Evolutionary conservation across 2,888 invertebrate genomes (phyloP).

Genomic region (Nemoura dubitans): DNA sequence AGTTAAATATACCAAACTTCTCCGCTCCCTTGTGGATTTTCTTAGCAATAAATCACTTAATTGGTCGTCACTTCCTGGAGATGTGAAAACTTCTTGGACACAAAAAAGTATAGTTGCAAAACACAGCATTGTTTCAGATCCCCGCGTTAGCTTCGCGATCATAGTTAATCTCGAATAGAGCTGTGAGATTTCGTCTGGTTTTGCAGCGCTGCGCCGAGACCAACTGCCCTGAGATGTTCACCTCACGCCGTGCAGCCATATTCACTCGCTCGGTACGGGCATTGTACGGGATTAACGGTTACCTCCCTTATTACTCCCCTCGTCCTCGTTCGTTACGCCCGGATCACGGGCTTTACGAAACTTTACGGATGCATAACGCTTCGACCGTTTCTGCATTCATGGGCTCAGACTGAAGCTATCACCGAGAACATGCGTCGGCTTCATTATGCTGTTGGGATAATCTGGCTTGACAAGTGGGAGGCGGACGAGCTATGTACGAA

Average conservation of each 20-base stretch:
- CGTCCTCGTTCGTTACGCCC: background rate
- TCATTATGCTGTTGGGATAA: background rate
- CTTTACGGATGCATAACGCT: background rate
- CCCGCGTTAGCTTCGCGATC: background rate
- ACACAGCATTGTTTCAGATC: background rate
- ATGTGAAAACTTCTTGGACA: background rate
- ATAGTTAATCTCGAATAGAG: background rate
- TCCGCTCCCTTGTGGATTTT: slow-evolving; percentile 22
- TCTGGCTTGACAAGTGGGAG: background rate
- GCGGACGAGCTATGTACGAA: background rate
- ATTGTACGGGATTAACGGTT: background rate
- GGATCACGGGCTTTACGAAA: background rate
- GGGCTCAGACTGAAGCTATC: background rate
- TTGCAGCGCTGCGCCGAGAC: background rate
- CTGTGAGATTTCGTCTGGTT: background rate
- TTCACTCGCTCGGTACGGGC: too few relatives aligned
- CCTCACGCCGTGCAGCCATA: background rate
- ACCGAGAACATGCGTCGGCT: background rate
- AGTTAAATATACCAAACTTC: background rate
- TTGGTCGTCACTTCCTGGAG: background rate
- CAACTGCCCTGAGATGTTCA: background rate
- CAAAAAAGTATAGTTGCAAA: background rate
- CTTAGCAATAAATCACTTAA: background rate
- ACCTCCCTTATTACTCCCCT: background rate
- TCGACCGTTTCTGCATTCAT: background rate